Conservation (phyloP, 2,797 vertebrate genomes). For the Molossus alvarezi region DNA sequence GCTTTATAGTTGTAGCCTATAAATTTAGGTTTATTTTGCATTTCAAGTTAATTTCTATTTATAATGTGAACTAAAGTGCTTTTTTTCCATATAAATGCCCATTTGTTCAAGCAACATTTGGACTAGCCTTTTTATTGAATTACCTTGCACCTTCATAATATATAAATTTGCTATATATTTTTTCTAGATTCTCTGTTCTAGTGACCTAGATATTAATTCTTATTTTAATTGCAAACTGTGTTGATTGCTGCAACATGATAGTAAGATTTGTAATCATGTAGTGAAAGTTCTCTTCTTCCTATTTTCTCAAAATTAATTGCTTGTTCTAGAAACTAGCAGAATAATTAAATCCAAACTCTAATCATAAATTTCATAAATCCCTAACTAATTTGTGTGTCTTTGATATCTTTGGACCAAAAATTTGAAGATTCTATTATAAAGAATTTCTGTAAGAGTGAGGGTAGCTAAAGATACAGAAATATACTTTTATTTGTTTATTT, state of each 20-base stretch:
- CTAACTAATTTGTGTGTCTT: neutral
- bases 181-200: neutral
- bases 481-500: neutral
- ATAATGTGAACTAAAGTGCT: neutral
- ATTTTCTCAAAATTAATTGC: neutral
- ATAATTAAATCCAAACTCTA: neutral
- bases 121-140: neutral
- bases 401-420: neutral
- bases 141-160: neutral
- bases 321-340: neutral
- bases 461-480: neutral
- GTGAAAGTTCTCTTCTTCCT: neutral
- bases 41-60: neutral
- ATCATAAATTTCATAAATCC: neutral
- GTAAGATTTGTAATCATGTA: neutral
- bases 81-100: neutral
- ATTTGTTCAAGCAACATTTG: neutral
- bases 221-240: neutral
- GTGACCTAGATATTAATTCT: neutral
- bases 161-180: neutral
- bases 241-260: neutral
- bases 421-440: neutral
- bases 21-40: neutral
- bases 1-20: neutral
- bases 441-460: neutral